Conservation (phyloP, 2,888 invertebrate genomes). For the Hypercompe scribonia region DNA sequence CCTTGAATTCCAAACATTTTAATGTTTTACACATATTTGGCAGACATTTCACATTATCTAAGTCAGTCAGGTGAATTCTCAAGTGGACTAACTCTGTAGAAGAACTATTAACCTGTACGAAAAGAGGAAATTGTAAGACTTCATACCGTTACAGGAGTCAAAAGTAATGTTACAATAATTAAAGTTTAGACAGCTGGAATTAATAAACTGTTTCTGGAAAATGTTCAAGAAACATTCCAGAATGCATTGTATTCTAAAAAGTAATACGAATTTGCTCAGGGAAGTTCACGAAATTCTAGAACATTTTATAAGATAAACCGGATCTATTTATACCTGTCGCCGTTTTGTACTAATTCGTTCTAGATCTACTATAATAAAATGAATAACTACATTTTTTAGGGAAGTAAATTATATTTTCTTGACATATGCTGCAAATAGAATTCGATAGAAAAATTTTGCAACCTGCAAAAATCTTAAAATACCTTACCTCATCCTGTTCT, state of each 20-base stretch:
- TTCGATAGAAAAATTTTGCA: not conserved
- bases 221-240: not conserved
- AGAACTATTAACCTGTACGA: not conserved
- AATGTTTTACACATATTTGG: not conserved
- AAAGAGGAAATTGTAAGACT: not conserved
- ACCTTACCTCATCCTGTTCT: conserved; percentile 31
- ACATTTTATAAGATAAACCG: not conserved
- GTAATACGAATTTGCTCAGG: not conserved
- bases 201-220: not conserved
- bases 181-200: not conserved
- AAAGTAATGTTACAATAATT: not conserved
- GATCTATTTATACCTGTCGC: not conserved
- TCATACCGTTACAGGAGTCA: not conserved
- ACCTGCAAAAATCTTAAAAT: not conserved
- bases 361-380: not conserved
- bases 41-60: not conserved
- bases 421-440: not conserved
- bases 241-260: not conserved
- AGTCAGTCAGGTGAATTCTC: not conserved
- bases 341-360: not conserved
- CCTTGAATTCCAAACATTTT: not conserved
- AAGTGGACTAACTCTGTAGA: not conserved
- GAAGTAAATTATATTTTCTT: no score
- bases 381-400: not conserved
- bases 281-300: not conserved